These are phyloP conservation scores for Takifugu flavidus DNA, from an alignment of 2,113 vertebrate species.

Conservation along the genomic window DNA sequence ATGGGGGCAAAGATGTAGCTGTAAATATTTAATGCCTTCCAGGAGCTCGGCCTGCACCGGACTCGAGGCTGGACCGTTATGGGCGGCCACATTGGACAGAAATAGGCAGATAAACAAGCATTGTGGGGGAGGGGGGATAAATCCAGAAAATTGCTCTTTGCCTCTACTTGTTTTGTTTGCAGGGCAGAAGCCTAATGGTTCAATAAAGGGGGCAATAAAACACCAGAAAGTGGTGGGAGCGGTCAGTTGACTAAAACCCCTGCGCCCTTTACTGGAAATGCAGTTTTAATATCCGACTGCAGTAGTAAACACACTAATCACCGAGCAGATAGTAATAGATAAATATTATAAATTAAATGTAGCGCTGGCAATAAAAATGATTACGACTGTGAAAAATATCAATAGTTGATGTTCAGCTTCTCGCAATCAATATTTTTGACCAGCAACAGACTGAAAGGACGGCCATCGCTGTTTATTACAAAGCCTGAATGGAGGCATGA, in stretches of 20 bases:
- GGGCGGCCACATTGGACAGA: slow-evolving; percentile 15
- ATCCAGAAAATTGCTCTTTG: slow-evolving; percentile 45
- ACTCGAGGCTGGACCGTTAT: slow-evolving; percentile 44
- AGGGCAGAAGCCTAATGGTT: slow-evolving; percentile 41
- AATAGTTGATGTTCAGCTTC: not conserved
- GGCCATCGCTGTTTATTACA: too few species aligned
- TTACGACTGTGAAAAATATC: too few species aligned
- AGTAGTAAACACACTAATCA: slow-evolving; percentile 10
- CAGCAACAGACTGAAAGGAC: too few species aligned
- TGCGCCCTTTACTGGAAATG: not conserved
- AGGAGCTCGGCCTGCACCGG: slow-evolving; percentile 45
- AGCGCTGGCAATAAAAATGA: too few species aligned
- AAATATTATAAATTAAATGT: not conserved
- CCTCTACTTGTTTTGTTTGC: slow-evolving; percentile 54
- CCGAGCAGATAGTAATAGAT: not conserved
- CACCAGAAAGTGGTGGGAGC: slow-evolving; percentile 13
- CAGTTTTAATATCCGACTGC: slow-evolving; percentile 1
- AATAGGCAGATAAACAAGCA: not conserved
- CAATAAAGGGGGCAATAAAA: slow-evolving; percentile 53
- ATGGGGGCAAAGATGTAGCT: slow-evolving; percentile 52
- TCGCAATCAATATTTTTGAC: too few species aligned
- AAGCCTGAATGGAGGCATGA: too few species aligned
- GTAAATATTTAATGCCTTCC: slow-evolving; percentile 67
- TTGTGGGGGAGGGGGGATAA: slow-evolving; percentile 22
- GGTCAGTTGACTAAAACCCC: slow-evolving; percentile 11